These are phyloP conservation scores for Adelosebastes latens DNA, from an alignment of 2,797 vertebrate genomes.

Conservation along the genomic window DNA sequence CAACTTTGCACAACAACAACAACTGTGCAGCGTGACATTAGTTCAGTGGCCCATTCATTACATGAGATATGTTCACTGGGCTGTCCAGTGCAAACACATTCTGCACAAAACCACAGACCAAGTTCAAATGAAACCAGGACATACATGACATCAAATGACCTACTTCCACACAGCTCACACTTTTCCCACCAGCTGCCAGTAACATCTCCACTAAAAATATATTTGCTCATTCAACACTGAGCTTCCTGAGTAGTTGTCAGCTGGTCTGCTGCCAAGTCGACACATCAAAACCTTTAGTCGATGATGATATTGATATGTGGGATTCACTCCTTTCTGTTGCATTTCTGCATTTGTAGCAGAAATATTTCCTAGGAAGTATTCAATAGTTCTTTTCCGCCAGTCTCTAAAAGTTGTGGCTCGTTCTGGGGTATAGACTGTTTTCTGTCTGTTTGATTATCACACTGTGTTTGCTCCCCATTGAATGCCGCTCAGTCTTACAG, in stretches of 20 bases:
- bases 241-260: conserved; percentile 29
- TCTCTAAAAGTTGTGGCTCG: background rate
- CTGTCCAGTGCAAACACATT: background rate
- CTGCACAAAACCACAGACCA: conserved; percentile 1
- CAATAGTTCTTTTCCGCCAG: background rate
- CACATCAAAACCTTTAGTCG: background rate
- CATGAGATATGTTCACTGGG: background rate
- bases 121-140: conserved; percentile 38
- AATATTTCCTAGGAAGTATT: background rate
- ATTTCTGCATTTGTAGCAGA: background rate
- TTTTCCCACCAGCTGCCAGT: conserved; percentile 18
- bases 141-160: conserved; percentile 33
- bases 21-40: background rate
- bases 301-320: background rate
- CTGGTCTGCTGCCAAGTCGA: background rate
- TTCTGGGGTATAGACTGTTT: background rate
- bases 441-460: conserved; percentile 2
- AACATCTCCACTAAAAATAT: conserved; percentile 32
- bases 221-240: conserved; percentile 43
- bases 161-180: conserved; percentile 33
- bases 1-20: background rate
- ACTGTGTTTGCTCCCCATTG: conserved; percentile 15
- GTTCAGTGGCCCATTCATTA: background rate
- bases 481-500: conserved; percentile 13
- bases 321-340: background rate